Evolutionary conservation across 2,888 invertebrate genomes (phyloP), one percentile per base, ranked within the genome.

Genomic region (Melieria omissa): DNA sequence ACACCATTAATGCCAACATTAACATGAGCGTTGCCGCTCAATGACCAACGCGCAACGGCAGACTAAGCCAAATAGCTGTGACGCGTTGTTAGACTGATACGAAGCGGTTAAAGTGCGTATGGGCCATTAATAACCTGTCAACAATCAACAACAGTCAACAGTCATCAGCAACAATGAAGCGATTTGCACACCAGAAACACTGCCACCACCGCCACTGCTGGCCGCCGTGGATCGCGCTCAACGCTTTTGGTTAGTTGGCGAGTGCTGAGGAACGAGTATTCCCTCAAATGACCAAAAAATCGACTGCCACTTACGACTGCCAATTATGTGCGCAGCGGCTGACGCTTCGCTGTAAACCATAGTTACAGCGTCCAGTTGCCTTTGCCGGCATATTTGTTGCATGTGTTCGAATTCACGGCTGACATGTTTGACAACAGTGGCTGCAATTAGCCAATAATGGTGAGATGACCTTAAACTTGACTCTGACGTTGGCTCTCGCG

Each of bases 401-500:
- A 29, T 29, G 8, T 64, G 41, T 41, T 52, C 52, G 29, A 52
- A 47, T 41, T 64, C 64, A 41, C 41, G 49, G 29, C n/a, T 12
- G 52, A 52, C 52, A 52, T 6, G 52, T 52, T 52, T 52, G 52
- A 52, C 52, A 58, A 65, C 63, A 49, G 64, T 68, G 42, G 67
- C 58, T 63, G 64, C 67, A 67, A 72, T 68, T 67, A 67, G 57
- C 63, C 67, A 63, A 64, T 52, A 58, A 62, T 64, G 67, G 55
- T 69, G 68, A 67, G 42, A 46, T 72, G 68, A 72, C 72, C 72
- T 72, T 72, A 72, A 72, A 72, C 72, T 72, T 72, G 72, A 72
- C 72, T 72, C 58, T 44, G 58, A 60, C 47, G 9, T 42, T 58
- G 14, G 67, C 63, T 67, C 57, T 46, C 69, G 45, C 41, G 6